Base-by-base conservation (phyloP, 2,113 vertebrate species). In the Camelus dromedarius region DNA sequence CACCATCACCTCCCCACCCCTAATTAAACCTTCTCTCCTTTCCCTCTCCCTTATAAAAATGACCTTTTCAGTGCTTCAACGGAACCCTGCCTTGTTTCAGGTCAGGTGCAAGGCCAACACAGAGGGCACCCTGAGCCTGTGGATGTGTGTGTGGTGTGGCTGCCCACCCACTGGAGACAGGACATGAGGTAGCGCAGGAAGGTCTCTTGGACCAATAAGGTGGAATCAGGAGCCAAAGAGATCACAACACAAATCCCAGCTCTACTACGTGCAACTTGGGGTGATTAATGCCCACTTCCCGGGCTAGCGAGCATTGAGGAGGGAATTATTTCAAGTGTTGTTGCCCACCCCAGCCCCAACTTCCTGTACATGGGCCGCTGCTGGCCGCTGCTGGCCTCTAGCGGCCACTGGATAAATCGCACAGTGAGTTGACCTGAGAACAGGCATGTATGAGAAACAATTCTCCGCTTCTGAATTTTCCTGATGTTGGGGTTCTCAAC, bases 371-470 rank as follows among this genome's bases (percentile, higher is more conserved):
- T 26, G 50, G 54, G 32, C 26, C 13, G 5, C 38, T 42, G 38
- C 38, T 42, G 38, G 38, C 38, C 38, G 0, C 62, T 95, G 72
- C 97, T 95, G 35, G 4, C 73, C 93, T 95, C 97, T 97, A 69
- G 89, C 91, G 93, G 86, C 77, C 62, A 81, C 8, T 42, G 35
- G 0, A 7, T 79, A 56, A 89, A 79, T 79, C 94, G 82, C 77
- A 89, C 26, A 70, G 62, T 22, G 4, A 46, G 7, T 54, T 38
- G 54, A 8, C 50, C 64, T 64, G 50, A 64, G 22, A 72, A 64
- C 0, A 0, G 5, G n/a, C 19, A 26, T 4, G 0, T 28, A 88
- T 28, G 32, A 38, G 12, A 16, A 60, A 8, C 0, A 32, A 64
- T 48, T 13, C 46, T 2, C 10, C 48, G 26, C 72, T 46, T 95